Percentiles rank a stretch among this genome's conserved stretches.
Conservation (phyloP, 1,140 invertebrate genomes). For the Penaeus japonicus region DNA sequence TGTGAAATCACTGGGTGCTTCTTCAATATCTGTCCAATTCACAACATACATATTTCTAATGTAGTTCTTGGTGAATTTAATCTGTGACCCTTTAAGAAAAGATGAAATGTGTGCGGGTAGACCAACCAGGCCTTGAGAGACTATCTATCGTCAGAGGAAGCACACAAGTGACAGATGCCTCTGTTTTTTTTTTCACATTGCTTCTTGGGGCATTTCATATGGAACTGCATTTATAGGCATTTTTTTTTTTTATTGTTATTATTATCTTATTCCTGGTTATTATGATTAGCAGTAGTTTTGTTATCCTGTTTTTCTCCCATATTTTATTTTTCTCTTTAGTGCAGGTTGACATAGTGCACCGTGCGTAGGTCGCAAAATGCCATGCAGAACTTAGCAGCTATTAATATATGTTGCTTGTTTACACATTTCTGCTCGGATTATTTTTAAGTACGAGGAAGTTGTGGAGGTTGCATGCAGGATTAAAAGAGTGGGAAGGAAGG, state of each 20-base stretch:
- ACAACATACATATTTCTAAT: not conserved
- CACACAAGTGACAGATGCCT: not conserved
- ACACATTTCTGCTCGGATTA: not conserved
- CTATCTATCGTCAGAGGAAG: constrained; percentile 15
- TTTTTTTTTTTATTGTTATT: not conserved
- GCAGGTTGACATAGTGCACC: constrained; percentile 16
- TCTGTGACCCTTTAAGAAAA: not conserved
- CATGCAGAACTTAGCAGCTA: constrained; percentile 37
- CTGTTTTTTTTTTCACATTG: constrained; percentile 10
- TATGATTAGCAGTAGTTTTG: not conserved
- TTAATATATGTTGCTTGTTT: constrained; percentile 39
- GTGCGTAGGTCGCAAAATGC: constrained; percentile 25
- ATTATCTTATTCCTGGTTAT: not conserved
- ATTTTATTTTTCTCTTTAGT: constrained; percentile 11
- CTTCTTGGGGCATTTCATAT: not conserved
- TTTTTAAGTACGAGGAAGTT: not conserved
- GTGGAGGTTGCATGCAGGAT: not conserved
- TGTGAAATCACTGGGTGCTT: constrained; percentile 21
- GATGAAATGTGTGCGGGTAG: constrained; percentile 36
- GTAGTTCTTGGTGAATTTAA: not conserved
- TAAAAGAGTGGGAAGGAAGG: not conserved
- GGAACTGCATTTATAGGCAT: not conserved
- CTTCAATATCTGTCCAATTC: constrained; percentile 24
- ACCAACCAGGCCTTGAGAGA: constrained; percentile 48
- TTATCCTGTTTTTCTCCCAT: not conserved